Evolutionary conservation across 2,113 vertebrate genomes (phyloP).

Genomic region (Ciconia stormi): DNA sequence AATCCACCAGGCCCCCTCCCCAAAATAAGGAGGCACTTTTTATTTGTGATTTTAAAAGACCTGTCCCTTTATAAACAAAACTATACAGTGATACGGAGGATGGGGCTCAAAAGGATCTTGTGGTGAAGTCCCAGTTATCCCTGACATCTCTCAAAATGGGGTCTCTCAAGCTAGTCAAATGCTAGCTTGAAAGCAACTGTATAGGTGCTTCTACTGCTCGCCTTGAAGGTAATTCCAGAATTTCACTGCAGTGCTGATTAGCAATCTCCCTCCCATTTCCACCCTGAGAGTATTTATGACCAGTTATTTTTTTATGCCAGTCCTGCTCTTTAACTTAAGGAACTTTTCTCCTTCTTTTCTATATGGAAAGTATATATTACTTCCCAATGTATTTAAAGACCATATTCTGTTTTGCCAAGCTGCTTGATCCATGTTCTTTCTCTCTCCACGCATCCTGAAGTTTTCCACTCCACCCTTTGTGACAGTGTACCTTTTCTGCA

Average conservation of each 20-base stretch:
- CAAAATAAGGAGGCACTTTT: neutral
- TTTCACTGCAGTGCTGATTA: neutral
- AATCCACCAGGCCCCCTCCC: neutral
- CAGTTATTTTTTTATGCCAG: neutral
- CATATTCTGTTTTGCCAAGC: neutral
- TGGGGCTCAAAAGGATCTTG: neutral
- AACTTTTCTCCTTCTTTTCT: neutral
- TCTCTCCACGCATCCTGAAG: neutral
- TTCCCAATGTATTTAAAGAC: neutral
- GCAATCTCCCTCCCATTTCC: neutral
- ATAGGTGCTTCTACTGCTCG: neutral
- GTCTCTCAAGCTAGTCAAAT: neutral
- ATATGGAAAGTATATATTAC: no score
- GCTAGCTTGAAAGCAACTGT: neutral
- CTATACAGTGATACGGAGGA: neutral
- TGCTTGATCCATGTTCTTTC: neutral
- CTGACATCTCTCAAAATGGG: neutral
- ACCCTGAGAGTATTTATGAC: neutral
- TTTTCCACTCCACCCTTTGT: neutral
- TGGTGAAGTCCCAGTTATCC: neutral
- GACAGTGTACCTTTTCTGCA: neutral
- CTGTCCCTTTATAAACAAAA: neutral
- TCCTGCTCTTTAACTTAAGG: neutral
- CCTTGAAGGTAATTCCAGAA: neutral
- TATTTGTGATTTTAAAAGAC: neutral